phyloP scores from a whole-genome alignment of 37 sponge, comb jelly and placozoan genomes.

The Aplysina aerophoba region DNA sequence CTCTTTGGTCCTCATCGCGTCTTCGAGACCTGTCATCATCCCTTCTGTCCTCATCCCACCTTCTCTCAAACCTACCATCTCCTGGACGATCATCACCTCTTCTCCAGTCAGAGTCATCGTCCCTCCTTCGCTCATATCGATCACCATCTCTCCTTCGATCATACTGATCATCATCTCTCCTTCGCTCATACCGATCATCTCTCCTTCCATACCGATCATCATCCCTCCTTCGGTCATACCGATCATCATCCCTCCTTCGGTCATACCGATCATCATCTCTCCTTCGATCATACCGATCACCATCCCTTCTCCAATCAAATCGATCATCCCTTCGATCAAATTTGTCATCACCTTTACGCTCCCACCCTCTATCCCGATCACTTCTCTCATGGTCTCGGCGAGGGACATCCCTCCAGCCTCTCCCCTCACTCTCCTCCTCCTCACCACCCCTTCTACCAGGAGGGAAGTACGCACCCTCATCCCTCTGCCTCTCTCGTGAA shows the following conservation, averaged over 20 bases:
- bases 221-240: background rate
- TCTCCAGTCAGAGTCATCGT: background rate
- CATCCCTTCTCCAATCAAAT: conserved; percentile 4
- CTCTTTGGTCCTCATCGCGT: background rate
- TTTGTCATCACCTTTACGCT: background rate
- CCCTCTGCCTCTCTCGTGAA: background rate
- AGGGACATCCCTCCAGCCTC: conserved; percentile 11
- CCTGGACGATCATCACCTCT: conserved; percentile 5
- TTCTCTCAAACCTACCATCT: background rate
- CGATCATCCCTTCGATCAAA: background rate
- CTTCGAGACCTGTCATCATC: conserved; percentile 6
- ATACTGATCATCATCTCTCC: background rate
- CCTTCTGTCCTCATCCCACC: background rate
- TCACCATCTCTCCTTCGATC: conserved; percentile 2
- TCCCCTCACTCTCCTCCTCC: background rate
- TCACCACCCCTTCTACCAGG: conserved; percentile 14
- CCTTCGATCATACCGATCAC: background rate
- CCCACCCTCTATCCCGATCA: background rate
- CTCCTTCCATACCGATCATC: background rate
- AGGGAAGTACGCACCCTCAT: conserved; percentile 6
- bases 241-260: conserved; percentile 4
- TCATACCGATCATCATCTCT: background rate
- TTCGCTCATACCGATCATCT: conserved; percentile 13
- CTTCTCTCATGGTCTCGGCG: background rate
- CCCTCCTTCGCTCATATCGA: background rate